Percentiles rank a stretch among this genome's conserved stretches.
These are phyloP conservation scores for Leptarthrus brevirostris DNA, from an alignment of 2,888 invertebrate species.

Conservation along the genomic window DNA sequence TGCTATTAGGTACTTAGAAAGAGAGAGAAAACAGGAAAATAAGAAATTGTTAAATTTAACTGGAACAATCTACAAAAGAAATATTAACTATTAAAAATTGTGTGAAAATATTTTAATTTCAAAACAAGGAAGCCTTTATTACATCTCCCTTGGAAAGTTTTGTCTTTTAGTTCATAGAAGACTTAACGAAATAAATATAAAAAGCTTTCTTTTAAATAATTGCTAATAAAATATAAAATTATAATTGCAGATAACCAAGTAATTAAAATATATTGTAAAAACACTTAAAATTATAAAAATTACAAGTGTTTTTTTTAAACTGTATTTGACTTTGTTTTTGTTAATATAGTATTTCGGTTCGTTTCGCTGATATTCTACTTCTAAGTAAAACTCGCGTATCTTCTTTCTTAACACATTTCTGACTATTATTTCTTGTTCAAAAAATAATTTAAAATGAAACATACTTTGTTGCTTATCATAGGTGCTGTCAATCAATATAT, in stretches of 20 bases:
- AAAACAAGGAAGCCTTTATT: background rate
- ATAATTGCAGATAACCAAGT: background rate
- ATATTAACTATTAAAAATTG: background rate
- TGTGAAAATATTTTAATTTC: background rate
- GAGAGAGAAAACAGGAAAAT: background rate
- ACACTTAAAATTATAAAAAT: background rate
- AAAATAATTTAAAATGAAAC: conserved; percentile 57
- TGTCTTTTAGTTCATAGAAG: background rate
- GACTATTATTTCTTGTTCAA: conserved; percentile 14
- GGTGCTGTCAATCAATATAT: conserved; percentile 58
- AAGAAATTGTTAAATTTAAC: conserved; percentile 5
- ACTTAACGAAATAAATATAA: background rate
- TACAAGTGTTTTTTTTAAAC: background rate
- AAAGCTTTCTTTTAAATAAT: background rate
- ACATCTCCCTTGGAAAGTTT: background rate
- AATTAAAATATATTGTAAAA: background rate
- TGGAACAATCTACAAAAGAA: background rate
- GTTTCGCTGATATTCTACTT: background rate
- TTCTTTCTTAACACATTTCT: conserved; percentile 9
- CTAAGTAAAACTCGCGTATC: background rate
- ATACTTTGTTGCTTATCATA: conserved; percentile 67
- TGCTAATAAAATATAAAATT: background rate
- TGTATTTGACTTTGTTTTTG: conserved; percentile 17
- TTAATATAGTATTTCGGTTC: background rate
- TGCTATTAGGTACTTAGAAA: conserved; percentile 2